Evolutionary conservation across 2,888 invertebrate species (phyloP).

Genomic region (Caradrina clavipalpis): DNA sequence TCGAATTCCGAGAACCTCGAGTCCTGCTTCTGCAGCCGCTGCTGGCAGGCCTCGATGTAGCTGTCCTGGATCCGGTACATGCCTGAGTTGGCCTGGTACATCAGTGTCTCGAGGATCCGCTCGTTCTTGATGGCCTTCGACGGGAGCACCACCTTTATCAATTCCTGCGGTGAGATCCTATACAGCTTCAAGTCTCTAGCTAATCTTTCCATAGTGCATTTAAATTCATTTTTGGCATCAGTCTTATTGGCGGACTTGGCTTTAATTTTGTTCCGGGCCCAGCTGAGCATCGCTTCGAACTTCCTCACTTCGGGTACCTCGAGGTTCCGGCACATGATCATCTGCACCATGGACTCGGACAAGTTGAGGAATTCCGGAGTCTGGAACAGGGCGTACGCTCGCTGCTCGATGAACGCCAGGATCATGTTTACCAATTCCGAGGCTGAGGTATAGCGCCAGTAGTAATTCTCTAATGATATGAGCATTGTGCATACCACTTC

Average conservation of each 20-base stretch:
- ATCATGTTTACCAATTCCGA: conserved; percentile 98
- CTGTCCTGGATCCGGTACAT: conserved; percentile 98
- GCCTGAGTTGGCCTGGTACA: conserved; percentile 98
- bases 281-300: conserved; percentile 97
- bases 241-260: conserved; percentile 94
- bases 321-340: conserved; percentile 97
- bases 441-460: conserved; percentile 98
- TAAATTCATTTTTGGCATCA: conserved; percentile 97
- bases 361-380: conserved; percentile 96
- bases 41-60: conserved; percentile 96
- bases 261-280: conserved; percentile 96
- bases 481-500: conserved; percentile 98
- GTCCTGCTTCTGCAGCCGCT: conserved; percentile 96
- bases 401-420: conserved; percentile 96
- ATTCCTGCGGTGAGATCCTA: conserved; percentile 97
- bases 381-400: conserved; percentile 96
- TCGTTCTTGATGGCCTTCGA: conserved; percentile 98
- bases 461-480: conserved; percentile 97
- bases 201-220: conserved; percentile 97
- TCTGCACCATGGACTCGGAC: conserved; percentile 98
- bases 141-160: conserved; percentile 97
- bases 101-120: conserved; percentile 96
- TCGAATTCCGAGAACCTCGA: conserved; percentile 96
- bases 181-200: conserved; percentile 97
- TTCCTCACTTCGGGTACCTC: conserved; percentile 97